phyloP scores from a whole-genome alignment of 2,888 invertebrate genomes.

The Magallana nippona region DNA sequence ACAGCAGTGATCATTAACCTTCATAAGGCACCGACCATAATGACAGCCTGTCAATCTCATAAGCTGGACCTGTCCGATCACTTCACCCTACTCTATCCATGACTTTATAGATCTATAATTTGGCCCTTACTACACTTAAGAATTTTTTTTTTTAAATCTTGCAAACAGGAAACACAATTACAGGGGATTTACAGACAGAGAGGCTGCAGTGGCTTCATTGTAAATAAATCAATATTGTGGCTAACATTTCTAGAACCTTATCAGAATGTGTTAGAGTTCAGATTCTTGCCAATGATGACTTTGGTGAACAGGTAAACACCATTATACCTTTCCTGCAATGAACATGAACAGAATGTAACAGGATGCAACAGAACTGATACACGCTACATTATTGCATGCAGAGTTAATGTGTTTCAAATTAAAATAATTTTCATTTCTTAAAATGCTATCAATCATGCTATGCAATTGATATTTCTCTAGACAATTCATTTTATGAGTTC shows the following conservation, averaged over 20 bases:
- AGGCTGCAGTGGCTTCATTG: constrained; percentile 11
- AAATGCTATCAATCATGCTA: too few species aligned
- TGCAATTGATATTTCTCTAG: too few species aligned
- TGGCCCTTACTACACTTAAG: neutral
- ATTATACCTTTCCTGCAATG: too few species aligned
- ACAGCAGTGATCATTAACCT: neutral
- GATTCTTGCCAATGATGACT: neutral
- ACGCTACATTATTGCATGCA: too few species aligned
- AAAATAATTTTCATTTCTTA: too few species aligned
- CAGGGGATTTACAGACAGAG: neutral
- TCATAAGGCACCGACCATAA: neutral
- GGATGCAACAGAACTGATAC: too few species aligned
- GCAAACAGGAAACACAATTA: neutral
- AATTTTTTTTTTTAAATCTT: neutral
- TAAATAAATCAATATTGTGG: constrained; percentile 14
- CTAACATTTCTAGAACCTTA: neutral
- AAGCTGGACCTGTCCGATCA: neutral
- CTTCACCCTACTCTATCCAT: neutral
- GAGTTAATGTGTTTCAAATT: too few species aligned
- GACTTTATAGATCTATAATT: neutral
- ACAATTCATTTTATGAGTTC: too few species aligned
- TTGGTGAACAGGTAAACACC: neutral
- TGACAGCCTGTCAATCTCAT: neutral
- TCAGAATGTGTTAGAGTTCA: neutral
- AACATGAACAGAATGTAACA: too few species aligned